Conservation (phyloP, 92 coral and sea anemone species). For the Umimayanthus chanpuru region DNA sequence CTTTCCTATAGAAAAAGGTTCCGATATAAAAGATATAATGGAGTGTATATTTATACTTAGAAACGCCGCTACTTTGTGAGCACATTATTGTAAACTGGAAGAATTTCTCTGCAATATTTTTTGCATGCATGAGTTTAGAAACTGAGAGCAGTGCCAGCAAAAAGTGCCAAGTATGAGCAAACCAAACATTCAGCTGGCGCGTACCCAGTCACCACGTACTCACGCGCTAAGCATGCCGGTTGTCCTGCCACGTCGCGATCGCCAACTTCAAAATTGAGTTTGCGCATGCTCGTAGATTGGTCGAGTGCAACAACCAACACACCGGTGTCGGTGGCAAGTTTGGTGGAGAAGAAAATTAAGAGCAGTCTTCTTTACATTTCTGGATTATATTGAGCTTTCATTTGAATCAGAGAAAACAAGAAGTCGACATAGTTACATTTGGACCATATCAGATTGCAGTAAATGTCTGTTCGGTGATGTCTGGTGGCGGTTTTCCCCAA, state of each 20-base stretch:
- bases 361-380: not conserved
- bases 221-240: slow-evolving; percentile 58
- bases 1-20: too few species aligned
- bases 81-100: too few species aligned
- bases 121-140: too few species aligned
- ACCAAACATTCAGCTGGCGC: not conserved
- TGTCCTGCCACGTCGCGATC: slow-evolving; percentile 88
- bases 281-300: slow-evolving; percentile 77
- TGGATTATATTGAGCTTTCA: slow-evolving; percentile 3
- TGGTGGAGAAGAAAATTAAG: not conserved
- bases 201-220: too few species aligned
- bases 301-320: slow-evolving; percentile 24
- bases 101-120: too few species aligned
- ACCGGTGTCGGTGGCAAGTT: not conserved
- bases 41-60: too few species aligned
- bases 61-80: too few species aligned
- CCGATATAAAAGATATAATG: too few species aligned
- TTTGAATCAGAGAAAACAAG: not conserved
- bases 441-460: slow-evolving; percentile 35
- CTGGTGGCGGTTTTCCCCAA: slow-evolving; percentile 75
- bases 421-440: not conserved
- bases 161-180: too few species aligned
- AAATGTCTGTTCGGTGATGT: slow-evolving; percentile 75
- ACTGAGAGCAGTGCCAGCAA: too few species aligned
- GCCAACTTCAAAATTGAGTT: slow-evolving; percentile 39